Percentiles rank a stretch among this genome's conserved stretches.
Conservation (phyloP, 30 jellyfish, hydroid and myxozoan species). For the Haliclystus octoradiatus region DNA sequence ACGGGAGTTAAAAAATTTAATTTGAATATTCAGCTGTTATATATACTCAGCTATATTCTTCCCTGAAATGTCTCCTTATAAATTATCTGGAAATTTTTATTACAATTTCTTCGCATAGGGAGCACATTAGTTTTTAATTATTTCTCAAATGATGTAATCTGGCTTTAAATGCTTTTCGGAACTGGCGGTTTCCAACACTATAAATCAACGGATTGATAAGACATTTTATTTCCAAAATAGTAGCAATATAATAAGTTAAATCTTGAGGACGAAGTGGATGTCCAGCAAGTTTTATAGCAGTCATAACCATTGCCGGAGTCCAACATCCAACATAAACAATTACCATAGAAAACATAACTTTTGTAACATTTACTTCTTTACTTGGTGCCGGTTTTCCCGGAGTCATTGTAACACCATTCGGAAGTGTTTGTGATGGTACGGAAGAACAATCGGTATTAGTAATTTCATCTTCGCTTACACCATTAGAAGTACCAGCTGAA, state of each 20-base stretch:
- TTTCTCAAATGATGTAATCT: neutral
- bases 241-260: neutral
- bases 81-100: no score
- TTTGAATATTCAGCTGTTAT: no score
- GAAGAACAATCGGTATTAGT: neutral
- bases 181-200: neutral
- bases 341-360: neutral
- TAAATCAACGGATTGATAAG: neutral
- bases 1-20: no score
- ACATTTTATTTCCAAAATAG: neutral
- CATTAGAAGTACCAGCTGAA: no score
- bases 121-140: neutral
- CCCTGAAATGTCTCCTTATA: no score
- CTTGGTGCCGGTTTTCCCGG: conserved; percentile 2
- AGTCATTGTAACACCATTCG: neutral
- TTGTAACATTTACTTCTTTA: neutral
- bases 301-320: neutral
- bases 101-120: no score
- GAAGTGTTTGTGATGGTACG: neutral
- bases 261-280: neutral
- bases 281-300: neutral
- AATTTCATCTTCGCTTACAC: neutral
- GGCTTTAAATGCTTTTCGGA: neutral
- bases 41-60: no score
- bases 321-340: neutral